Evolutionary conservation across 1,140 invertebrate species (phyloP).

Genomic region (Parapsyche elsis): DNA sequence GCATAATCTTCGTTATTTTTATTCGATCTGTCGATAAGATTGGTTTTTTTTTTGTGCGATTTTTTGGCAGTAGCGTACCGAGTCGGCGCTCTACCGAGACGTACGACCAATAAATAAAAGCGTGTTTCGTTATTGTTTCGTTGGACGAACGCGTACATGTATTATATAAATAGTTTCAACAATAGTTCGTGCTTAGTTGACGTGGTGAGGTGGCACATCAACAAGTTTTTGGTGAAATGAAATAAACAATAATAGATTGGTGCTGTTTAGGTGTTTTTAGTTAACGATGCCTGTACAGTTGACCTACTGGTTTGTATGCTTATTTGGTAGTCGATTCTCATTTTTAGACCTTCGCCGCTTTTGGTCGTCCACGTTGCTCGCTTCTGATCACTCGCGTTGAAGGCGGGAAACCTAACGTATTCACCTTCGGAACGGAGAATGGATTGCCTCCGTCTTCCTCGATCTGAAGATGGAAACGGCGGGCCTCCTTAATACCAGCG

Average conservation of each 20-base stretch:
- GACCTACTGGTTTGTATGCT: constrained; percentile 33
- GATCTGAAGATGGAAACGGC: constrained; percentile 29
- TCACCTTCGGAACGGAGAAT: constrained; percentile 25
- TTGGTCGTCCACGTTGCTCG: constrained; percentile 22
- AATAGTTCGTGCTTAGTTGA: not conserved
- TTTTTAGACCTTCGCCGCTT: constrained; percentile 30
- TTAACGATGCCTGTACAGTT: constrained; percentile 24
- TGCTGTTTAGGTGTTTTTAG: not conserved
- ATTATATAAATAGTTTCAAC: not conserved
- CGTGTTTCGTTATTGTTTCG: no score
- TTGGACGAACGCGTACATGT: not conserved
- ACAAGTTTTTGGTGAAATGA: not conserved
- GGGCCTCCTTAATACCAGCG: constrained; percentile 17
- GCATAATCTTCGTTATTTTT: no score
- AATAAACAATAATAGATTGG: not conserved
- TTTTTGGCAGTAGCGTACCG: no score
- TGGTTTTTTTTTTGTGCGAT: no score
- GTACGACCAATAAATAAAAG: no score
- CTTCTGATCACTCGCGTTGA: constrained; percentile 27
- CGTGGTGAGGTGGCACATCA: no score
- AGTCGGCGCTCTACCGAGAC: no score
- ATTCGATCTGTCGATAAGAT: no score
- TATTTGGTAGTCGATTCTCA: constrained; percentile 32
- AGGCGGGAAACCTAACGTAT: constrained; percentile 29
- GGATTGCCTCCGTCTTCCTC: constrained; percentile 25